Percentiles rank a stretch among this genome's conserved stretches.
Conservation (phyloP, 2,113 vertebrate genomes). For the Macaca nemestrina region DNA sequence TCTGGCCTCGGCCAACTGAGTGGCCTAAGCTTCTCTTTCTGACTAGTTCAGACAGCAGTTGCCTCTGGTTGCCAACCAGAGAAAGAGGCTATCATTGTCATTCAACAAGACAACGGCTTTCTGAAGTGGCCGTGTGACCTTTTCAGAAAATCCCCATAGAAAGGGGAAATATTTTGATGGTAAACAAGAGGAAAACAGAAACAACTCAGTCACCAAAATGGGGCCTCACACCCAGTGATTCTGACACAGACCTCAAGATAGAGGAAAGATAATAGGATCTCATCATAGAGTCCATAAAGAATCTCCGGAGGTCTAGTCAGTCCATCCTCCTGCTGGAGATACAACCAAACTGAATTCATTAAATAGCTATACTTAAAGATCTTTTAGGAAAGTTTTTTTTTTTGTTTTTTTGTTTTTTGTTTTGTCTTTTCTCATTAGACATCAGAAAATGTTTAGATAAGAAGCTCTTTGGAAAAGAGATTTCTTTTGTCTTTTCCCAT, state of each 20-base stretch:
- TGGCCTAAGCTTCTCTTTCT: background rate
- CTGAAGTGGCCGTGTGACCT: conserved; percentile 48
- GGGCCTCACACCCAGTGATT: background rate
- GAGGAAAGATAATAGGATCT: background rate
- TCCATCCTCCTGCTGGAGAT: background rate
- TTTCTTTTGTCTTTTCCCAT: conserved; percentile 11
- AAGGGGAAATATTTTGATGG: conserved; percentile 61
- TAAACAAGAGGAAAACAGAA: conserved; percentile 67
- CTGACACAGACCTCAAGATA: background rate
- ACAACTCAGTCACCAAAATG: conserved; percentile 1
- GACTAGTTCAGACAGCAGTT: background rate
- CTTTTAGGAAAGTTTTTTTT: background rate
- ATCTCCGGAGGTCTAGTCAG: background rate
- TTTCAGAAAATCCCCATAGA: conserved; percentile 63
- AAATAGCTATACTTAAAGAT: background rate
- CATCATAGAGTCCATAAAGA: background rate
- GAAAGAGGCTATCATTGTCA: conserved; percentile 38
- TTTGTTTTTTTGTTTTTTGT: background rate
- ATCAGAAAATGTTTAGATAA: background rate
- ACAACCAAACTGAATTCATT: background rate
- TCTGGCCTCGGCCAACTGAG: conserved; percentile 50
- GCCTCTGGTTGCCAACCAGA: conserved; percentile 47
- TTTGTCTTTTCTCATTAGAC: background rate
- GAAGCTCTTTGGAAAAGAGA: background rate
- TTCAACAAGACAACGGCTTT: conserved; percentile 46